Evolutionary conservation across 2,113 vertebrate genomes (phyloP).

Genomic region (Oplegnathus fasciatus): DNA sequence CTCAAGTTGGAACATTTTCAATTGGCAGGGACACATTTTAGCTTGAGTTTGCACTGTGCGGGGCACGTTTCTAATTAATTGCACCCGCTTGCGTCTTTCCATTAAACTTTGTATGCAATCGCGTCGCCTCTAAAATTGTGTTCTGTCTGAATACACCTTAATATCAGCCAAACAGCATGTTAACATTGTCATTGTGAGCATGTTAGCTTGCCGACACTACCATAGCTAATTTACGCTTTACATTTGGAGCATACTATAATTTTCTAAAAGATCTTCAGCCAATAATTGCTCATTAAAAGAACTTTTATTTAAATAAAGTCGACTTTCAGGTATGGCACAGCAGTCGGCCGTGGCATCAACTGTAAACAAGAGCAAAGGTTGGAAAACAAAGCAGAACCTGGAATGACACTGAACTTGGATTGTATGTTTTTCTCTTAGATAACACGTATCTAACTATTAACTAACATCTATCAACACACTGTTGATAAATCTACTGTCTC

Average conservation of each 20-base stretch:
- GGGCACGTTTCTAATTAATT: too few relatives aligned
- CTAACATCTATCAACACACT: neutral
- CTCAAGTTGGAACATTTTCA: too few relatives aligned
- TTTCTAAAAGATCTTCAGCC: neutral
- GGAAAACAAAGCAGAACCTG: neutral
- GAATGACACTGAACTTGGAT: neutral
- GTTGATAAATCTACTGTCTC: neutral
- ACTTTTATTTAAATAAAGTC: neutral
- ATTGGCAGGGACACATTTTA: too few relatives aligned
- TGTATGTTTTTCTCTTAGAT: neutral
- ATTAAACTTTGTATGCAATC: too few relatives aligned
- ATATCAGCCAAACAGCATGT: neutral
- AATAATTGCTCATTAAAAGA: neutral
- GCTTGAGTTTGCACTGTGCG: too few relatives aligned
- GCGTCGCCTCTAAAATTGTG: too few relatives aligned
- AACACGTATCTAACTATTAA: neutral
- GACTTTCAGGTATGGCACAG: neutral
- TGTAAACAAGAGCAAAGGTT: neutral
- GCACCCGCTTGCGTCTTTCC: too few relatives aligned
- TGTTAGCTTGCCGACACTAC: too few relatives aligned
- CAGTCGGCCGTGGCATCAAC: neutral
- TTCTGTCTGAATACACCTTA: too few relatives aligned
- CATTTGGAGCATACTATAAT: neutral
- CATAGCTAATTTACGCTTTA: neutral
- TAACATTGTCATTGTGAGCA: neutral